Base-by-base conservation (phyloP, 2,113 vertebrate species). In the Abramis brama region DNA sequence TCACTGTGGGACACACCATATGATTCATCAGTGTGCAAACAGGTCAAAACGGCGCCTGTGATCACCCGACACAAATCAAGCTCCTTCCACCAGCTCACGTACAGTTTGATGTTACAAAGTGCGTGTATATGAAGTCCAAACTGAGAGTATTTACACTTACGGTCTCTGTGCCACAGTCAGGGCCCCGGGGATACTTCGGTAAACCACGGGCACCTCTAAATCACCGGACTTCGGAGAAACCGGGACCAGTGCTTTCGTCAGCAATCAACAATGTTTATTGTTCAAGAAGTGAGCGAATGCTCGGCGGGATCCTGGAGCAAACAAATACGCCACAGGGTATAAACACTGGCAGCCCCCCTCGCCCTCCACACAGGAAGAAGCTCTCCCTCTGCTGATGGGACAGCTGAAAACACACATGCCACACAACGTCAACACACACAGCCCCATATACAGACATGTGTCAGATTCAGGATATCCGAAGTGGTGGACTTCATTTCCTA, bases 221-320 rank as follows among this genome's bases (percentile, higher is more conserved):
- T 86, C 79, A 73, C 66, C 45, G 30, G 45, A 64, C 73, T 39
- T 77, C 3, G 57, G 73, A 50, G 39, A 85, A 75, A 12, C 45
- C 27, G 13, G 60, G 43, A 64, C 59, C 59, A 25, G 60, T 10
- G 43, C 76, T 17, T 86, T 80, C 43, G 75, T 73, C 70, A 47
- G 77, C 77, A 86, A 86, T 86, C 77, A 86, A 27, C 64, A 73
- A 25, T 86, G 85, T 86, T 86, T 86, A 86, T 86, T 86, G 77
- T 86, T 86, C 23, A 45, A 86, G 84, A 52, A 73, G 66, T 55
- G 77, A 80, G 50, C 77, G 36, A 80, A 79, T 81, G 30, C 77
- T 73, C 85, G 10, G 77, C 19, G 77, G 66, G 66, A 73, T 57
- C 64, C 12, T 74, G 66, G 50, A 73, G 79, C 77, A 81, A 86